phyloP scores from a whole-genome alignment of 2,113 vertebrate genomes.

The Leiothrix lutea region DNA sequence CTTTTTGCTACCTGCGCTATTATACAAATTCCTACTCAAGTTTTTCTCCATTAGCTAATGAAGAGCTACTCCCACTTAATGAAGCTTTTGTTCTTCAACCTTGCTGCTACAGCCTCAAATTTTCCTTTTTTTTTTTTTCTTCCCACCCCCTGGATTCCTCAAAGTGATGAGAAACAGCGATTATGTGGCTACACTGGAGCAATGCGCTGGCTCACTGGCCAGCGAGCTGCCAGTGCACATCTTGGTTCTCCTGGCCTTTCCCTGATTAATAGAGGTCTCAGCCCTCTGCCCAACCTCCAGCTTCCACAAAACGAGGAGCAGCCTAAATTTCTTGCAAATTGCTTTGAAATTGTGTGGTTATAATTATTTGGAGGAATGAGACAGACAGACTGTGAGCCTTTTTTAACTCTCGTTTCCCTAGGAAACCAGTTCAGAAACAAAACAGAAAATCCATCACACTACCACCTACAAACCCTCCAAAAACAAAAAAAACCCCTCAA shows the following conservation, averaged over 20 bases:
- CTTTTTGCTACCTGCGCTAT: not conserved
- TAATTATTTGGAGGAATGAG: slow-evolving; percentile 25
- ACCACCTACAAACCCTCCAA: not conserved
- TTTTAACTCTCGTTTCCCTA: slow-evolving; percentile 45
- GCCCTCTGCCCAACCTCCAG: not conserved
- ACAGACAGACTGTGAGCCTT: slow-evolving; percentile 41
- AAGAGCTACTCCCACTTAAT: not conserved
- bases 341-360: not conserved
- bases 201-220: not conserved
- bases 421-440: slow-evolving; percentile 26
- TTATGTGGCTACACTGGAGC: not conserved
- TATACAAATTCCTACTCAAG: not conserved
- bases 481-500: not conserved
- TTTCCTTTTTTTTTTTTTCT: not conserved
- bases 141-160: not conserved
- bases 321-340: not conserved
- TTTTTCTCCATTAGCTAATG: not conserved
- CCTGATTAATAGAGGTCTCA: not conserved
- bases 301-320: not conserved
- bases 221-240: accelerated
- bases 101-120: not conserved
- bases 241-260: not conserved
- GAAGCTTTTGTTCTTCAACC: not conserved
- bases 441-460: not conserved
- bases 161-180: not conserved